Evolutionary conservation across 2,113 vertebrate species (phyloP).

Genomic region (Uria lomvia): DNA sequence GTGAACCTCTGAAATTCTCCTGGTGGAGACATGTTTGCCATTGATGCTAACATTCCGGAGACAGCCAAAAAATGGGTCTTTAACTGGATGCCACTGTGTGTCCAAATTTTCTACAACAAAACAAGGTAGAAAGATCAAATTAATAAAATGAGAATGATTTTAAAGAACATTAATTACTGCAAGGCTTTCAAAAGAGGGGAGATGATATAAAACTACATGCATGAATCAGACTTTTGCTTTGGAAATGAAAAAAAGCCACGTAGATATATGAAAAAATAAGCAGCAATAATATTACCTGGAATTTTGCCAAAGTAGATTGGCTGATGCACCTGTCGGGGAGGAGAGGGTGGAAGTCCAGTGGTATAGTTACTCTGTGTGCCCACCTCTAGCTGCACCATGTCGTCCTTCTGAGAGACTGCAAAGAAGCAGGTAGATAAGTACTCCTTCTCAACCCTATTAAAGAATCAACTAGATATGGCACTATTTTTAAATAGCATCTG

Average conservation of each 20-base stretch:
- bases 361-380: constrained; percentile 77
- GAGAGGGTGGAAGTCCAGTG: constrained; percentile 61
- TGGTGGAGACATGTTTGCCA: constrained; percentile 66
- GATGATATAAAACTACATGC: not conserved
- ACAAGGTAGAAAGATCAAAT: not conserved
- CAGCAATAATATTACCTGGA: constrained; percentile 77
- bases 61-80: constrained; percentile 83
- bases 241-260: not conserved
- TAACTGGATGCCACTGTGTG: constrained; percentile 65
- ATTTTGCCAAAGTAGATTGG: constrained; percentile 84
- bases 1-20: constrained; percentile 71
- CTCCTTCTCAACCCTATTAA: not conserved
- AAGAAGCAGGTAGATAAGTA: not conserved
- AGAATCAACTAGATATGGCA: not conserved
- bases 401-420: constrained; percentile 82
- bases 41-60: constrained; percentile 83
- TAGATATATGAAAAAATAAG: not conserved
- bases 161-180: not conserved
- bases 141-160: not conserved
- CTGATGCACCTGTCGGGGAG: constrained; percentile 45
- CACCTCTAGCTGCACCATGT: constrained; percentile 81
- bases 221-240: not conserved
- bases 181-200: not conserved
- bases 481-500: not conserved
- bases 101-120: constrained; percentile 59